Evolutionary conservation across 2,797 vertebrate genomes (phyloP), one percentile per base, ranked within the genome.

Genomic region (Ptychobarbus kaznakovi): DNA sequence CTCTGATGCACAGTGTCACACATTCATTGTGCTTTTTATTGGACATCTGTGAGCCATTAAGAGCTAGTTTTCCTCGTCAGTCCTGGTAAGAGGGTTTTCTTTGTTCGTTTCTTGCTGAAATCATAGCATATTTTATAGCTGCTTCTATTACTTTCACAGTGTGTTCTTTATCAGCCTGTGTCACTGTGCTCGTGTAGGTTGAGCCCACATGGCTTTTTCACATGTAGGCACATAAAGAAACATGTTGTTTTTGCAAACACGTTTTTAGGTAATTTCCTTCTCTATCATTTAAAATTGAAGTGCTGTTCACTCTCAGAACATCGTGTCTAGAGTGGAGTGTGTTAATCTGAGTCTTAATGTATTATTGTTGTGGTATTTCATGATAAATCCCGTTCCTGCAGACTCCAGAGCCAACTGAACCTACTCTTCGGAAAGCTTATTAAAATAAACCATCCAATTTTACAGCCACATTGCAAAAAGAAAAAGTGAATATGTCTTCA

Each of bases 361-460:
- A 78, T 84, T 81, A 68, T 56, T 86, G 49, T 61, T 69, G 32
- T 77, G 63, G 51, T 46, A 74, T 80, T 80, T 72, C 3, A 49
- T 5, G 69, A 74, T 51, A 73, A 81, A 81, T 10, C 56, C 44
- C 46, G 0, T 35, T 66, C 70, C 46, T 68, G 22, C 46, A 86
- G 73, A 84, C 85, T 85, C 83, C 86, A 88, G 87, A 87, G 90
- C 87, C 84, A 46, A 78, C 28, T 91, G 91, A 91, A 91, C 74
- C 85, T 78, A 20, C 46, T 56, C 61, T 89, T 81, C 82, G 90
- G 90, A 92, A 90, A 90, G 84, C 65, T 88, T 88, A 91, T 91
- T 87, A 84, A 87, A 91, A 93, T 90, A 92, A 91, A 86, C 92
- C 85, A 58, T 83, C 83, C 88, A 89, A 89, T 91, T 90, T 92